Percentiles rank a stretch among this genome's conserved stretches.
These are phyloP conservation scores for Pterocles burchelli DNA, from an alignment of 2,113 vertebrate genomes.

Conservation along the genomic window DNA sequence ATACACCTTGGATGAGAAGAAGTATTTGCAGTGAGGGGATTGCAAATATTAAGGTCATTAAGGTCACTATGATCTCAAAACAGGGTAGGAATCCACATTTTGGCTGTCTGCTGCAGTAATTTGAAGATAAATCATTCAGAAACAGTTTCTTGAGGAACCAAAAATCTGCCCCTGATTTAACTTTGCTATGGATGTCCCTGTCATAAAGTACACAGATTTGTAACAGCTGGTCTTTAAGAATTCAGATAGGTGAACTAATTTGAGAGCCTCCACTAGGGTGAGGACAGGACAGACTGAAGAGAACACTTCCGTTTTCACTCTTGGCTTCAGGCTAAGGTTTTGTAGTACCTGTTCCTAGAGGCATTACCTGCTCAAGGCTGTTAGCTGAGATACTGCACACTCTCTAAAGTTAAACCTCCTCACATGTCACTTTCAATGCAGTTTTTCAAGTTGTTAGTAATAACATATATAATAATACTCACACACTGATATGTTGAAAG, in stretches of 20 bases:
- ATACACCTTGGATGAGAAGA: constrained; percentile 39
- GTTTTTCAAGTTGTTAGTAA: neutral
- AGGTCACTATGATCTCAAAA: constrained; percentile 62
- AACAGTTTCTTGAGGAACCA: constrained; percentile 10
- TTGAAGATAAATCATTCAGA: constrained; percentile 40
- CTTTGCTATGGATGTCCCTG: neutral
- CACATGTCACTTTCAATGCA: neutral
- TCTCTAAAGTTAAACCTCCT: neutral
- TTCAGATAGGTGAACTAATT: neutral
- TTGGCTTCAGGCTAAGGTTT: neutral
- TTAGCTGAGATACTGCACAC: neutral
- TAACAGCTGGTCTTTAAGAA: neutral
- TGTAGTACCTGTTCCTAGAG: neutral
- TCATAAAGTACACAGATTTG: neutral
- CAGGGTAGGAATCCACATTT: constrained; percentile 35
- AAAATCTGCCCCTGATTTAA: neutral
- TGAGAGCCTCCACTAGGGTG: neutral
- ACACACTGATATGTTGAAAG: neutral
- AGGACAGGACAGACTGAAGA: neutral
- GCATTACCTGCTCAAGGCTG: neutral
- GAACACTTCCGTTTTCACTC: neutral
- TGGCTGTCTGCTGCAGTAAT: constrained; percentile 14
- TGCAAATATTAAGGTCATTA: constrained; percentile 56
- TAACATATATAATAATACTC: neutral
- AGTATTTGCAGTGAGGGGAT: constrained; percentile 42